These are phyloP conservation scores for Lypha dubia DNA, from an alignment of 2,888 invertebrate genomes.

Conservation along the genomic window DNA sequence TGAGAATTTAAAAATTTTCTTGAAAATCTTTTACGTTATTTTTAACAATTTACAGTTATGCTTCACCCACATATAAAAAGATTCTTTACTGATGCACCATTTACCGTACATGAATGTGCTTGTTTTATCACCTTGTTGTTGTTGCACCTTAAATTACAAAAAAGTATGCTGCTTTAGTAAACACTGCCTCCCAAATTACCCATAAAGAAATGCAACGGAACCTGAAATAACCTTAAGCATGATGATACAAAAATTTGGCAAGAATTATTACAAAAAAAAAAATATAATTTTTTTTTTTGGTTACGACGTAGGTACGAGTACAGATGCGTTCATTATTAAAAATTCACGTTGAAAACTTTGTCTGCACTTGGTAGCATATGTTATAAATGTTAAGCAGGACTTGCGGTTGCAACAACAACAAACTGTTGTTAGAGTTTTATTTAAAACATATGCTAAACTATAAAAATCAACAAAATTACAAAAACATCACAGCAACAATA, in stretches of 20 bases:
- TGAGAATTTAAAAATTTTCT: no score
- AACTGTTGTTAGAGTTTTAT: slow-evolving; percentile 45
- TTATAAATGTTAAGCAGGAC: slow-evolving; percentile 60
- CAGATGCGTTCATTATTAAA: slow-evolving; percentile 66
- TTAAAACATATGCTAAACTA: slow-evolving; percentile 64
- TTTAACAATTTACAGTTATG: no score
- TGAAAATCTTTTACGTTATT: no score
- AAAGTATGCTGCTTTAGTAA: slow-evolving; percentile 44
- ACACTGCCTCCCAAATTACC: slow-evolving; percentile 62
- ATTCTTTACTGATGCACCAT: slow-evolving; percentile 21
- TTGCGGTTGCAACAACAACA: slow-evolving; percentile 62
- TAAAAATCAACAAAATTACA: slow-evolving; percentile 46
- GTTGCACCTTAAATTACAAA: slow-evolving; percentile 56
- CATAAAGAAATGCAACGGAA: slow-evolving; percentile 45
- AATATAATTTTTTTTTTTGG: no score
- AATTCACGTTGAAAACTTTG: slow-evolving; percentile 66
- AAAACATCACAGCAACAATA: neutral
- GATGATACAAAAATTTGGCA: slow-evolving; percentile 4
- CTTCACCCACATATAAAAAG: neutral
- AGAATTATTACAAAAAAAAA: slow-evolving; percentile 5
- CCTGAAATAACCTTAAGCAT: slow-evolving; percentile 45
- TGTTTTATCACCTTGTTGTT: slow-evolving; percentile 20
- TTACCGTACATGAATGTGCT: slow-evolving; percentile 1
- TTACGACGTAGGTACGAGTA: neutral
- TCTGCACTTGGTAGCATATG: slow-evolving; percentile 64